These are phyloP conservation scores for Ruditapes philippinarum DNA, from an alignment of 1,140 invertebrate species.

Conservation along the genomic window DNA sequence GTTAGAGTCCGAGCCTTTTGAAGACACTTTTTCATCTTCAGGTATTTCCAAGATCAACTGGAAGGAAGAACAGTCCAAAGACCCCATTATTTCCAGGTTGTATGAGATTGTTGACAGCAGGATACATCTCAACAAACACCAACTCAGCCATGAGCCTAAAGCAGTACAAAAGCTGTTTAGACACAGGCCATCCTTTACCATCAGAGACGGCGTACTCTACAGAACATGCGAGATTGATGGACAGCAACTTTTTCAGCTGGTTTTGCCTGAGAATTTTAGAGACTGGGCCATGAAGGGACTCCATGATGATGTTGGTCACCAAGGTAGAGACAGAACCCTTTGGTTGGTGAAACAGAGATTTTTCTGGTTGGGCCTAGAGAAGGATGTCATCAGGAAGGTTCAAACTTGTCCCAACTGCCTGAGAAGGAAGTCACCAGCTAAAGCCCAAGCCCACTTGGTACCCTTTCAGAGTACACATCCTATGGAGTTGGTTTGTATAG, in stretches of 20 bases:
- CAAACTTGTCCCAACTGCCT: constrained; percentile 38
- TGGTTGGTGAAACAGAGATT: constrained; percentile 23
- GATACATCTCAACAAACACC: background rate
- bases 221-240: background rate
- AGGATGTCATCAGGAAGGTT: constrained; percentile 21
- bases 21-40: background rate
- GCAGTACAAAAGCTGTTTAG: constrained; percentile 47
- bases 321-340: constrained; percentile 21
- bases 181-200: background rate
- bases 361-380: constrained; percentile 54
- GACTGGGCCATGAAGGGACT: constrained; percentile 18
- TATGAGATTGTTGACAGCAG: background rate
- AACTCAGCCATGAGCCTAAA: background rate
- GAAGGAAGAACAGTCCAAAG: background rate
- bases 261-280: background rate
- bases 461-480: constrained; percentile 16
- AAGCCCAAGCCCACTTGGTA: background rate
- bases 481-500: constrained; percentile 43
- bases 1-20: background rate
- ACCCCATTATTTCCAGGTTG: background rate
- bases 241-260: background rate
- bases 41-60: background rate
- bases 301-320: constrained; percentile 55
- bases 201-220: constrained; percentile 18
- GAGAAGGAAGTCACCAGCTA: background rate